Base-by-base conservation (phyloP, 2,888 invertebrate genomes). In the Conops quadrifasciatus region DNA sequence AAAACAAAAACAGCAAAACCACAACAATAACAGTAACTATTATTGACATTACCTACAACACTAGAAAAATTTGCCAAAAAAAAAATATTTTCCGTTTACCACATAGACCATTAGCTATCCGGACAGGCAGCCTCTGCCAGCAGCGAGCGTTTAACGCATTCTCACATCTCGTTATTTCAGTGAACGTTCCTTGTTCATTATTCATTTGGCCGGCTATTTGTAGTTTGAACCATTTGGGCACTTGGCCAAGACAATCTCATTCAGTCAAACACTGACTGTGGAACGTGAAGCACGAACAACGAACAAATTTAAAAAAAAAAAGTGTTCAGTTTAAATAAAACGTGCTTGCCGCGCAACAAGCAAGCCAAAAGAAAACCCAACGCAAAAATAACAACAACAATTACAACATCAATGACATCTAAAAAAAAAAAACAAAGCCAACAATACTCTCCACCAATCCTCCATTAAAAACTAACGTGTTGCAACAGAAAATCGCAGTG, bases 231-330 rank as follows among this genome's bases (percentile, higher is more conserved):
- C 80, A 78, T 80, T 82, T 82, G 81, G 78, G 80, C 80, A 81
- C 82, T 79, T 79, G 80, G 82, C 77, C 80, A 78, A 76, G 9
- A 77, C 78, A 77, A 80, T 75, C 5, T 4, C 4, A 36, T 77
- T 84, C 83, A 84, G 84, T 84, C 79, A 78, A 77, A 79, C 78
- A 79, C 78, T 80, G 81, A 82, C 83, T 78, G 80, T 78, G 80
- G 77, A 79, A 80, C 82, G 80, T 72, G 78, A 78, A 80, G 78
- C 81, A 84, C 79, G 77, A 73, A 9, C 36, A 36, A 36, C 9
- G 4, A 36, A 36, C 9, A 9, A 36, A 36, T 7, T 36, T 36
- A 36, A 36, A 36, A 4, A 36, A 36, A 4, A 36, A 47, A 70
- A 43, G 59, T 62, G 4, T 36, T 36, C 36, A 4, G 4, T 36